Conservation (phyloP, 2,113 vertebrate genomes). For the Columbina picui region DNA sequence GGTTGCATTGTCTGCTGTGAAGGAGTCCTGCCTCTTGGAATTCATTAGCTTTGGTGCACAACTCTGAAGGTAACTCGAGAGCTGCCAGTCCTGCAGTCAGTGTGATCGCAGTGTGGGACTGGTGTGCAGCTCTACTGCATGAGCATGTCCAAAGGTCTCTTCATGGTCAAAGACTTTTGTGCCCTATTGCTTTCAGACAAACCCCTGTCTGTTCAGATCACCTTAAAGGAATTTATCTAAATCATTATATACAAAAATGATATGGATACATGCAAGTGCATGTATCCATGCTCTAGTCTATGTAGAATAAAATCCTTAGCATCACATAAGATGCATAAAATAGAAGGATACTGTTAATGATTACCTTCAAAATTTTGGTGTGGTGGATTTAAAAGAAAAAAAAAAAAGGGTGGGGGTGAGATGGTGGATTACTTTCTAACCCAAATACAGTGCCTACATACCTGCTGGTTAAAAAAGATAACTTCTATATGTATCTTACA, state of each 20-base stretch:
- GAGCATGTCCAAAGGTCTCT: not conserved
- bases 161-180: not conserved
- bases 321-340: not conserved
- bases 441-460: not conserved
- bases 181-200: not conserved
- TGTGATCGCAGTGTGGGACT: not conserved
- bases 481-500: not conserved
- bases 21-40: not conserved
- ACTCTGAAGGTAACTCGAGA: not conserved
- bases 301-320: not conserved
- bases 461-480: not conserved
- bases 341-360: not conserved
- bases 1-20: not conserved
- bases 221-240: not conserved
- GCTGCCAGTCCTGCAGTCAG: not conserved
- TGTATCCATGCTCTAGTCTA: fast-evolving
- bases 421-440: not conserved
- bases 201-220: too few species aligned
- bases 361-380: not conserved
- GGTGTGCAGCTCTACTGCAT: not conserved
- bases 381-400: not conserved
- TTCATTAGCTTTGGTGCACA: not conserved
- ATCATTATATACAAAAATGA: not conserved
- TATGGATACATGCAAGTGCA: not conserved
- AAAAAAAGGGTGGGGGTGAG: not conserved